Base-by-base conservation (phyloP, 64 coral and sea anemone species). In the Actinia tenebrosa region DNA sequence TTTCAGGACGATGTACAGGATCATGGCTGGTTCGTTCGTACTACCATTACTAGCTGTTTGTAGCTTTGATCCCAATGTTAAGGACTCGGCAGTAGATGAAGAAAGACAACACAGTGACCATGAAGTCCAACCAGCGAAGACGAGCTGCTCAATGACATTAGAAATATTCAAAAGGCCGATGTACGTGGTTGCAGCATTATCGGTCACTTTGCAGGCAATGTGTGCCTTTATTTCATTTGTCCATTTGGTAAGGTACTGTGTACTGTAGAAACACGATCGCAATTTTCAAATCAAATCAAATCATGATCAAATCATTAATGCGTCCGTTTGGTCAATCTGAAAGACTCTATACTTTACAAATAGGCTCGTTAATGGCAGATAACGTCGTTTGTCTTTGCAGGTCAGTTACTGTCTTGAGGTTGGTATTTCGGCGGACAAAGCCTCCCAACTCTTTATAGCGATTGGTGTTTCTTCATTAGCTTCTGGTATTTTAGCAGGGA, bases 381-480 rank as follows among this genome's bases (percentile, higher is more conserved):
- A n/a, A 37, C 30, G 30, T 37, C 1, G 30, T 37, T 37, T 1
- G 6, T 18, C 18, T 14, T 50, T 84, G 14, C n/a, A 84, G 82
- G 22, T 84, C 18, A 84, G 15, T 44, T 84, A 84, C 15, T 84
- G 82, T 60, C 8, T 60, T 56, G 82, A 84, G 56, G 82, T 84
- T 0, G 53, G 53, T 10, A 54, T 84, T 3, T 13, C 30, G 58
- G 82, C 82, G 23, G 53, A 84, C 11, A 42, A 26, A 60, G 50
- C 53, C 9, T 84, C 82, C 45, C 17, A 56, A 1, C 82, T 84
- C 30, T 84, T 84, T 17, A 84, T 19, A 54, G 46, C 15, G 10
- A 56, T 84, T 84, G 82, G 82, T 37, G 82, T 84, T 17, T 84
- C 10, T 54, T 84, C 82, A 10, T 5, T 84, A 15, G 17, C 20